A percentile compares a stretch with the other conserved stretches of the same genome.
Evolutionary conservation across 1,140 invertebrate genomes (phyloP).

Genomic region (Drosophila athabasca): DNA sequence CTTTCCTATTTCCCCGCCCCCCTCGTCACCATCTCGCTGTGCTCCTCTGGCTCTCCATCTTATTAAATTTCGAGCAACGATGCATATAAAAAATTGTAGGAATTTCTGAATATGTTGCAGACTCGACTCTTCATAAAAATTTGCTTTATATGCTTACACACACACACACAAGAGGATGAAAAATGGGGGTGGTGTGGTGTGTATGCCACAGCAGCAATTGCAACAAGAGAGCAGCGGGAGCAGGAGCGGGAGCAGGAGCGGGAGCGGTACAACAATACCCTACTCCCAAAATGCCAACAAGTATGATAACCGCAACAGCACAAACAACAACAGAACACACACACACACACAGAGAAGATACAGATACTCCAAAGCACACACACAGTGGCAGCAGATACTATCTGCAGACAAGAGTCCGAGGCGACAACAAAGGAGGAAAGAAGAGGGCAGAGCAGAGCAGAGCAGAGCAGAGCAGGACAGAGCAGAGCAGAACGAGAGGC

Average conservation of each 20-base stretch:
- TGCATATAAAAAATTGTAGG: conserved; percentile 23
- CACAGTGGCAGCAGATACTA: conserved; percentile 37
- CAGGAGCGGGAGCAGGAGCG: neutral
- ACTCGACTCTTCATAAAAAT: conserved; percentile 73
- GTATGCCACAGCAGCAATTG: conserved; percentile 10
- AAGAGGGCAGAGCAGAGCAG: neutral
- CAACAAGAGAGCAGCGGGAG: conserved; percentile 47
- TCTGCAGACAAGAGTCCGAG: conserved; percentile 51
- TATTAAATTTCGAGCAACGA: conserved; percentile 66
- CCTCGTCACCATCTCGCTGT: neutral
- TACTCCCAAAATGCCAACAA: conserved; percentile 76
- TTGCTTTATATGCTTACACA: conserved; percentile 70
- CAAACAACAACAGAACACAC: conserved; percentile 37
- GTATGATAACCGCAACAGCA: conserved; percentile 75
- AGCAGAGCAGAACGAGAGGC: neutral
- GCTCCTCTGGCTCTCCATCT: conserved; percentile 29
- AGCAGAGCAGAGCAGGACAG: neutral
- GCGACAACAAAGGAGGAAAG: conserved; percentile 39
- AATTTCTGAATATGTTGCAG: conserved; percentile 62
- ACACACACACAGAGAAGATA: neutral
- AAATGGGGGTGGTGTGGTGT: neutral
- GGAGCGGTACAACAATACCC: conserved; percentile 61
- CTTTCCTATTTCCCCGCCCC: neutral
- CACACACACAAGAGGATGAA: conserved; percentile 25
- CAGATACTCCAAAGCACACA: neutral